A percentile compares a stretch with the other conserved stretches of the same genome.
Conservation (phyloP, 2,888 invertebrate genomes). For the Matsumyia berberina region DNA sequence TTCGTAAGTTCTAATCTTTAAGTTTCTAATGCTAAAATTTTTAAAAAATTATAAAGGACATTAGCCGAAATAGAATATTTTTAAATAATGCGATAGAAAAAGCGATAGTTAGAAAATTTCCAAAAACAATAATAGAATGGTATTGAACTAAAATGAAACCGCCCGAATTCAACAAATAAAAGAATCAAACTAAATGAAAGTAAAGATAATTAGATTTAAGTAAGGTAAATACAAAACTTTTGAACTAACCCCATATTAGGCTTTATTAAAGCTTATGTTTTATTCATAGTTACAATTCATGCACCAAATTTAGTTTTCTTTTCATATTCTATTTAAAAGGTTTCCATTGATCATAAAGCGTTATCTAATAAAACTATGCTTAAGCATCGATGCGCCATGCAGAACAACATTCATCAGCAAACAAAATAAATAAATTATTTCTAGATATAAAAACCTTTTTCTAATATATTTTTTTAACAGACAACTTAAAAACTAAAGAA, state of each 20-base stretch:
- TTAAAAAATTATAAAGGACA: constrained; percentile 34
- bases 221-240: background rate
- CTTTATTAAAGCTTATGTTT: constrained; percentile 19
- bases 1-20: background rate
- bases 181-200: constrained; percentile 14
- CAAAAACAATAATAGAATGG: constrained; percentile 13
- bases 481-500: constrained; percentile 45
- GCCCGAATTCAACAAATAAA: constrained; percentile 14
- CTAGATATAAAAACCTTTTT: constrained; percentile 32
- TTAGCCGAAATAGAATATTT: constrained; percentile 59
- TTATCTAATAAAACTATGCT: constrained; percentile 51
- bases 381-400: constrained; percentile 71
- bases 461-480: constrained; percentile 30
- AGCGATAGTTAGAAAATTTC: constrained; percentile 42
- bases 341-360: constrained; percentile 52
- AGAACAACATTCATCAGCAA: constrained; percentile 68
- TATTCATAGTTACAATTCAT: constrained; percentile 50
- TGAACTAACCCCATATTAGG: constrained; percentile 2
- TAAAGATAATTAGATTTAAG: constrained; percentile 18
- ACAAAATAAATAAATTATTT: constrained; percentile 32
- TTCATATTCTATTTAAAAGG: constrained; percentile 26
- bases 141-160: constrained; percentile 35
- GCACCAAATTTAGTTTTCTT: constrained; percentile 31
- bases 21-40: constrained; percentile 15
- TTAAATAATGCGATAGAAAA: constrained; percentile 64